These are phyloP conservation scores for Drosophila rufa DNA, from an alignment of 1,140 invertebrate genomes.

Conservation along the genomic window DNA sequence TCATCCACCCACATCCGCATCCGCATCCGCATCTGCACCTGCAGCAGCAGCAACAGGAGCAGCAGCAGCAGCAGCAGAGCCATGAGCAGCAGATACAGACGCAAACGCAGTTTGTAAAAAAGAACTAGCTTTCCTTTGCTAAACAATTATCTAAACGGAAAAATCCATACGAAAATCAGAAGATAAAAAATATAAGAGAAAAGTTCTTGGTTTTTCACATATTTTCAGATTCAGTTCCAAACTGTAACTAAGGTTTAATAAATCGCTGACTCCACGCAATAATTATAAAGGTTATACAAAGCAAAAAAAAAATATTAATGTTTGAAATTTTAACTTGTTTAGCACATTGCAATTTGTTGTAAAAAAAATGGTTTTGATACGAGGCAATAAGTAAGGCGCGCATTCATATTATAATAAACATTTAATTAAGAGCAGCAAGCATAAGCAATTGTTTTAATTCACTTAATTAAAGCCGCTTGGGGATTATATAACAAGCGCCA, in stretches of 20 bases:
- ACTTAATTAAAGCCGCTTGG: neutral
- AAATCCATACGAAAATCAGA: slow-evolving; percentile 10
- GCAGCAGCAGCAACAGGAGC: slow-evolving; percentile 60
- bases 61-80: slow-evolving; percentile 44
- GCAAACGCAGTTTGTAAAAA: slow-evolving; percentile 58
- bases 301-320: slow-evolving; percentile 53
- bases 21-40: slow-evolving; percentile 72
- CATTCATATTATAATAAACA: slow-evolving; percentile 64
- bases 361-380: slow-evolving; percentile 73
- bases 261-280: slow-evolving; percentile 68
- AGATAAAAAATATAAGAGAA: slow-evolving; percentile 26
- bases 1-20: slow-evolving; percentile 67
- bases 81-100: slow-evolving; percentile 30
- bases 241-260: slow-evolving; percentile 72
- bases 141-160: slow-evolving; percentile 30
- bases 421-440: slow-evolving; percentile 43
- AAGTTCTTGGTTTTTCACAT: slow-evolving; percentile 61
- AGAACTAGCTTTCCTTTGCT: slow-evolving; percentile 56
- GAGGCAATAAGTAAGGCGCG: slow-evolving; percentile 63
- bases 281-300: slow-evolving; percentile 54
- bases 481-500: slow-evolving; percentile 41
- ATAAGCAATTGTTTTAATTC: slow-evolving; percentile 17
- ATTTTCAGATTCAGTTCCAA: slow-evolving; percentile 69
- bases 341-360: slow-evolving; percentile 76
- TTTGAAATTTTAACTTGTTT: slow-evolving; percentile 81